These are phyloP conservation scores for Aphelenchoides besseyi DNA, from an alignment of 1,140 invertebrate species.

Conservation along the genomic window DNA sequence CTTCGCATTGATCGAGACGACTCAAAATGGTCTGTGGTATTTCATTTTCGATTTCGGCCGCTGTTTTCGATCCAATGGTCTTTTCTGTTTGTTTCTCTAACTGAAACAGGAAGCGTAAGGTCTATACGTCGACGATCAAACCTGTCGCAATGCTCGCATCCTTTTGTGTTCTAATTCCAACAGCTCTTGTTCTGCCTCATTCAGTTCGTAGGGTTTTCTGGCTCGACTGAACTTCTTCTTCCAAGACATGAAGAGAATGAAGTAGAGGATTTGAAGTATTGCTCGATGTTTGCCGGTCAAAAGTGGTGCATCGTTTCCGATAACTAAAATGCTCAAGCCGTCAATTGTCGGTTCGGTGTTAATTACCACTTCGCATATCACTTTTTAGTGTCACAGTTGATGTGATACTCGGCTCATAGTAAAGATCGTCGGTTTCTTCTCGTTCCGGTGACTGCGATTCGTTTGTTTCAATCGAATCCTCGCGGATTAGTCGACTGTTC, in stretches of 20 bases:
- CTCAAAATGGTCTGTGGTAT: not conserved
- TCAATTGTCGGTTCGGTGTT: too few relatives aligned
- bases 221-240: conserved; percentile 38
- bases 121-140: not conserved
- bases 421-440: not conserved
- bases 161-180: conserved; percentile 34
- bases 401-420: not conserved
- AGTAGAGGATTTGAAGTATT: conserved; percentile 33
- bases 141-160: conserved; percentile 5
- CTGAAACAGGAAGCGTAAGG: not conserved
- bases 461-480: not conserved
- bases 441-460: not conserved
- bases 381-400: not conserved
- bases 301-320: not conserved
- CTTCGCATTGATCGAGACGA: not conserved
- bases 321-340: not conserved
- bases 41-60: not conserved
- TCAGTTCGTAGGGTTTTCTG: conserved; percentile 39
- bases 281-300: not conserved
- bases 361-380: not conserved
- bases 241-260: conserved; percentile 22
- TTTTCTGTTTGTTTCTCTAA: not conserved
- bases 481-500: not conserved
- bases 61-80: not conserved
- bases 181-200: conserved; percentile 40